phyloP scores from a whole-genome alignment of 1,140 invertebrate species.

The Chymomyza costata region DNA sequence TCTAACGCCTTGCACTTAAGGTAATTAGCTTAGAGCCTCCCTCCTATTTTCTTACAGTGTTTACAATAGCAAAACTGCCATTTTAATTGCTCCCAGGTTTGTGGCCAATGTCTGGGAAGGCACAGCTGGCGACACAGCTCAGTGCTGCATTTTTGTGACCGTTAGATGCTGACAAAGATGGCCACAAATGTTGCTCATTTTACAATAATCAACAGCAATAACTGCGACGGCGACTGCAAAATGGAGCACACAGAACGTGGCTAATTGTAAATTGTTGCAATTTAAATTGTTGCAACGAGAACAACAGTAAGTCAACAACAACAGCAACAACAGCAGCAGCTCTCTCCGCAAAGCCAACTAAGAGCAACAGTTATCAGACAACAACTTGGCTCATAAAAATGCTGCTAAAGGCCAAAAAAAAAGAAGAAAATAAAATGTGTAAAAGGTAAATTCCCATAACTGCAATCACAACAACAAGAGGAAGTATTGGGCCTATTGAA shows the following conservation, averaged over 20 bases:
- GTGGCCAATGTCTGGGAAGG: too few relatives aligned
- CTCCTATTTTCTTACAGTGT: too few relatives aligned
- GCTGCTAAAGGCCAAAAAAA: constrained; percentile 50
- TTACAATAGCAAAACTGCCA: too few relatives aligned
- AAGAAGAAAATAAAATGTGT: too few relatives aligned
- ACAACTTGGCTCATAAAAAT: constrained; percentile 38
- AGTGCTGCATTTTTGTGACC: constrained; percentile 49
- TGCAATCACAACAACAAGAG: constrained; percentile 1
- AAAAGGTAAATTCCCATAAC: too few relatives aligned
- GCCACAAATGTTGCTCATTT: constrained; percentile 42
- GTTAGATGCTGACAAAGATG: constrained; percentile 44
- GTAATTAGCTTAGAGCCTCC: too few relatives aligned
- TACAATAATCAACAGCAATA: constrained; percentile 51
- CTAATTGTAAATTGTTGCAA: constrained; percentile 72
- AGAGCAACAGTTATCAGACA: constrained; percentile 4
- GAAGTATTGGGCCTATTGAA: constrained; percentile 36
- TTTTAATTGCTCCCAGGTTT: constrained; percentile 54
- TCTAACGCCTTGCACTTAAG: too few relatives aligned
- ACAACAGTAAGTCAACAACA: constrained; percentile 44
- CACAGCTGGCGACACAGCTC: too few relatives aligned
- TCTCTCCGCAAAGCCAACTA: not conserved
- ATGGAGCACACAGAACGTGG: constrained; percentile 69
- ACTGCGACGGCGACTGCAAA: constrained; percentile 25
- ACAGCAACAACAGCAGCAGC: constrained; percentile 3
- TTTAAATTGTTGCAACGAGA: constrained; percentile 56